phyloP scores from a whole-genome alignment of 2,113 vertebrate species.

The Rhynchomys soricoides region DNA sequence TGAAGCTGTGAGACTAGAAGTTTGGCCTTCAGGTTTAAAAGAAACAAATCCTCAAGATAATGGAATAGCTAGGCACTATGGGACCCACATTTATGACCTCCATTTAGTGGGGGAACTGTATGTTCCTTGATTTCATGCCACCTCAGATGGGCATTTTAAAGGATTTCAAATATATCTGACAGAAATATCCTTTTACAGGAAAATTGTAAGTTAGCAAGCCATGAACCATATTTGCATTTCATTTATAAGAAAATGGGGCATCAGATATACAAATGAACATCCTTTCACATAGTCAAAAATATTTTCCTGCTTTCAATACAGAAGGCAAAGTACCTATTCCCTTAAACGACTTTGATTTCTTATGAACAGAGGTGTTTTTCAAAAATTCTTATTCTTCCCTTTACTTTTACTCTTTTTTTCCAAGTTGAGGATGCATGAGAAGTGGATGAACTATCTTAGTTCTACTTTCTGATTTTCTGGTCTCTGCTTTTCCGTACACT shows the following conservation, averaged over 20 bases:
- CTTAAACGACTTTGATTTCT: conserved; percentile 39
- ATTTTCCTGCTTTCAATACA: conserved; percentile 41
- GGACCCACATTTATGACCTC: neutral
- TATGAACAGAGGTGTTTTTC: conserved; percentile 12
- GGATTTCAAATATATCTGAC: neutral
- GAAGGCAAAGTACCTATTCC: conserved; percentile 17
- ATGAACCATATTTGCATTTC: conserved; percentile 46
- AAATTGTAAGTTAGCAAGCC: neutral
- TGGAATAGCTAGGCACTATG: neutral
- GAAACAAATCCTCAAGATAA: neutral
- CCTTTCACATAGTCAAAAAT: conserved; percentile 2
- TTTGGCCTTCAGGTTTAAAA: neutral
- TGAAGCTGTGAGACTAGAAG: neutral
- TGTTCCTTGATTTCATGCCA: conserved; percentile 26
- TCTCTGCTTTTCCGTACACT: neutral
- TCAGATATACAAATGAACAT: neutral
- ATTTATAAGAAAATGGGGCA: conserved; percentile 41
- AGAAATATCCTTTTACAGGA: conserved; percentile 42
- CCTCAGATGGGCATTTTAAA: conserved; percentile 37
- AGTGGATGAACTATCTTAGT: conserved; percentile 11
- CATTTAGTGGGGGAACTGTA: neutral
- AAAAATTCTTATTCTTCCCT: conserved; percentile 15
- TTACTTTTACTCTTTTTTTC: neutral
- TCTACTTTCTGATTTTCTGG: conserved; percentile 21
- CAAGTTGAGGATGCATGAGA: neutral